These are phyloP conservation scores for Amia ocellicauda DNA, from an alignment of 2,113 vertebrate genomes.

Conservation along the genomic window DNA sequence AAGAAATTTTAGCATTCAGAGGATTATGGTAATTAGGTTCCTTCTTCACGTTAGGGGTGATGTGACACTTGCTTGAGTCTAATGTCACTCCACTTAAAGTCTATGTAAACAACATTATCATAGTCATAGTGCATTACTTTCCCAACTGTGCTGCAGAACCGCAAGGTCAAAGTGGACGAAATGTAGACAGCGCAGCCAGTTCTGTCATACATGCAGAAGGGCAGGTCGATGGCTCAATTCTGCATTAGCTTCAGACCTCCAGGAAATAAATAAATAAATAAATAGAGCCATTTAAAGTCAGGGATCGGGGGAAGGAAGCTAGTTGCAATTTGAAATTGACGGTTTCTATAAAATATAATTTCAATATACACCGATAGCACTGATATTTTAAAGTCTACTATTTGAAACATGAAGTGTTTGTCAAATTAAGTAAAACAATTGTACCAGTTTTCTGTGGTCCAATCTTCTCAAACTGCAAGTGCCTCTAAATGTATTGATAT, in stretches of 20 bases:
- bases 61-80: conserved; percentile 78
- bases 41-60: conserved; percentile 74
- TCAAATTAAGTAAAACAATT: too few species aligned
- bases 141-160: conserved; percentile 71
- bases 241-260: not conserved
- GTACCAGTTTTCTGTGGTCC: too few species aligned
- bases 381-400: too few species aligned
- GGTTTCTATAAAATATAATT: too few species aligned
- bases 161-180: conserved; percentile 75
- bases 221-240: conserved; percentile 1
- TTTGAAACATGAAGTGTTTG: too few species aligned
- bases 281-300: too few species aligned
- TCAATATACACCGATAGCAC: too few species aligned
- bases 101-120: conserved; percentile 84
- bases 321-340: too few species aligned
- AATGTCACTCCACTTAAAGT: conserved; percentile 83
- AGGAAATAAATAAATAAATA: not conserved
- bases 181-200: conserved; percentile 39
- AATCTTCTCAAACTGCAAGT: too few species aligned
- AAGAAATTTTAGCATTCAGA: conserved; percentile 72
- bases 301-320: too few species aligned
- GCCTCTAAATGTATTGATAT: too few species aligned
- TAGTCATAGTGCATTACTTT: conserved; percentile 71
- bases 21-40: conserved; percentile 78
- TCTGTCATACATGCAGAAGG: not conserved